phyloP scores from a whole-genome alignment of 2,888 invertebrate species.

The Oasisia sp. region DNA sequence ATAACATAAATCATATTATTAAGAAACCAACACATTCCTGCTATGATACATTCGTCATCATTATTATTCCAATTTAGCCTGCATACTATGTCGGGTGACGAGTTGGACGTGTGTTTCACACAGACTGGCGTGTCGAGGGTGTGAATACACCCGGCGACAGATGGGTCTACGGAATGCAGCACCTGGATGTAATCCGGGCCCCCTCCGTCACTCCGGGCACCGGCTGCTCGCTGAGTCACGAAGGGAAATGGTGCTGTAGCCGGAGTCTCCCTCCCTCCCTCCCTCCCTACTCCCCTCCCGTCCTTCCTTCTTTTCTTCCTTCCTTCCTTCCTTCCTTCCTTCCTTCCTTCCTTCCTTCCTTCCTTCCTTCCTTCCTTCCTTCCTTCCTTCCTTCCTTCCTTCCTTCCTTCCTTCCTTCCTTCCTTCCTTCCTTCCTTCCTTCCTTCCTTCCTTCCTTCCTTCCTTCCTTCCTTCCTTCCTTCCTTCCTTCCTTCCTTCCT shows the following conservation, averaged over 20 bases:
- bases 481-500: no score
- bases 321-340: no score
- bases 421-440: no score
- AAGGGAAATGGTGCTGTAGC: neutral
- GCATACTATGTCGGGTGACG: neutral
- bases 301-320: no score
- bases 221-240: neutral
- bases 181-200: slow-evolving; percentile 8
- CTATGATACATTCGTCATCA: neutral
- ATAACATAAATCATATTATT: neutral
- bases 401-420: no score
- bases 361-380: no score
- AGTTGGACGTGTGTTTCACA: neutral
- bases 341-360: no score
- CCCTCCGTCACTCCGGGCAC: neutral
- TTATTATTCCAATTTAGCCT: neutral
- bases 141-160: neutral
- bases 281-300: no score
- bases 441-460: no score
- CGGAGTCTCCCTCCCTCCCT: neutral
- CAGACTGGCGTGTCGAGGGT: neutral
- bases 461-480: no score
- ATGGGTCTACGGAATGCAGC: neutral
- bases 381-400: no score
- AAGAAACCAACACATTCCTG: neutral